phyloP scores from a whole-genome alignment of 2,888 invertebrate genomes.

The Caenorhabditis japonica region DNA sequence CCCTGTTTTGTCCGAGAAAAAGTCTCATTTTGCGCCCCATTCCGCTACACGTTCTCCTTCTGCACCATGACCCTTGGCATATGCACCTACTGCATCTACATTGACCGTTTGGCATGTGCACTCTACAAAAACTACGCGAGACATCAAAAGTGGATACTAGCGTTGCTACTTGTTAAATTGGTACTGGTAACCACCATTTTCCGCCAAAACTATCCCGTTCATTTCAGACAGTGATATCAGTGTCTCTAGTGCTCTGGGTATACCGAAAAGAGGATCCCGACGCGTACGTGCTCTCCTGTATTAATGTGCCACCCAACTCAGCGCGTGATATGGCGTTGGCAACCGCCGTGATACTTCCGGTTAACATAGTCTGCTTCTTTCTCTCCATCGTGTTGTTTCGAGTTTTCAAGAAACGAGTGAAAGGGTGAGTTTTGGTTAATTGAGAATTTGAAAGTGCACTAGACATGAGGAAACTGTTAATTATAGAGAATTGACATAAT shows the following conservation, averaged over 20 bases:
- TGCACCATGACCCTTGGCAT: conserved; percentile 26
- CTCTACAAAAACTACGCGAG: conserved; percentile 27
- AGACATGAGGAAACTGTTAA: neutral
- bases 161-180: conserved; percentile 25
- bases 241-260: conserved; percentile 22
- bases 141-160: conserved; percentile 20
- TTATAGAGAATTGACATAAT: too few relatives aligned
- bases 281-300: conserved; percentile 40
- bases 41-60: conserved; percentile 38
- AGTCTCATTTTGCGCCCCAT: conserved; percentile 49
- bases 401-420: conserved; percentile 26
- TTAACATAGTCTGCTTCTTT: conserved; percentile 51
- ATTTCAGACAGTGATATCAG: conserved; percentile 28
- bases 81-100: conserved; percentile 40
- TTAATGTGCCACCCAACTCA: conserved; percentile 40
- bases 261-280: conserved; percentile 43
- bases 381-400: conserved; percentile 40
- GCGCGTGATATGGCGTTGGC: conserved; percentile 20
- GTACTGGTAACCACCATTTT: too few relatives aligned
- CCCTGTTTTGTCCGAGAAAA: conserved; percentile 40
- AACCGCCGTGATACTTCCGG: conserved; percentile 35
- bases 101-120: conserved; percentile 35
- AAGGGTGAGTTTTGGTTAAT: conserved; percentile 26
- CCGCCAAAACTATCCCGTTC: too few relatives aligned
- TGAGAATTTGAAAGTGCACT: neutral